Conservation (phyloP, 2,888 invertebrate species). For the Cryptocephalus primarius region DNA sequence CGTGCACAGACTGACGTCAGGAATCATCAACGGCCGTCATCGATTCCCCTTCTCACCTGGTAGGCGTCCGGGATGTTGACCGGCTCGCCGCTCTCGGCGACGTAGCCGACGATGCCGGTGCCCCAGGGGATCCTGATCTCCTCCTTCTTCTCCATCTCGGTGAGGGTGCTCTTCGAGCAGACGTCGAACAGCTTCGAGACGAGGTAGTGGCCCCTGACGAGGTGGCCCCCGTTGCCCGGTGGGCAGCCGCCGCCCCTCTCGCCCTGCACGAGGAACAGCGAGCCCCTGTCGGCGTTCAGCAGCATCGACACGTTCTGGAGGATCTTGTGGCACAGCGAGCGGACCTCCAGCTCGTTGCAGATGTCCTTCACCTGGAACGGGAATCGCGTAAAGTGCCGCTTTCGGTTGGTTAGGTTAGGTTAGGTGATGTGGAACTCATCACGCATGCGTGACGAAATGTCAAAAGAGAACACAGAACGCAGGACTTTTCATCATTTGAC, state of each 20-base stretch:
- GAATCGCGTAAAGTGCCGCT: no score
- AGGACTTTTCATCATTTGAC: no score
- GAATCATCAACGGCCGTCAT: no score
- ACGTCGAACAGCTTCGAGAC: slow-evolving; percentile 94
- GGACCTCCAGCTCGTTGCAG: slow-evolving; percentile 89
- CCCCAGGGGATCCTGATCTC: slow-evolving; percentile 93
- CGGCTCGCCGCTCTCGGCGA: slow-evolving; percentile 83
- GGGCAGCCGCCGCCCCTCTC: slow-evolving; percentile 35
- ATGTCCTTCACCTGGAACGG: slow-evolving; percentile 77
- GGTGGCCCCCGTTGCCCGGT: slow-evolving; percentile 22
- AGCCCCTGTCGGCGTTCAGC: slow-evolving; percentile 84
- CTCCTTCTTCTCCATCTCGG: slow-evolving; percentile 85
- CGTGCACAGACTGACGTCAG: no score
- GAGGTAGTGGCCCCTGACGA: slow-evolving; percentile 52
- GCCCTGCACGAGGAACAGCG: slow-evolving; percentile 81
- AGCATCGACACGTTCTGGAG: slow-evolving; percentile 88
- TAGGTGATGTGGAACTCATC: no score
- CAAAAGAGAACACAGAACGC: no score
- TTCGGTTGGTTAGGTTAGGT: no score
- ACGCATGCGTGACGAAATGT: no score
- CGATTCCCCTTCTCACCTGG: slow-evolving; percentile 47
- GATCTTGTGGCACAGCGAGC: slow-evolving; percentile 91
- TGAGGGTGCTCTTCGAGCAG: slow-evolving; percentile 81
- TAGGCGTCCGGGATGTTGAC: slow-evolving; percentile 95
- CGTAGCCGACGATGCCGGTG: slow-evolving; percentile 88